phyloP scores from a whole-genome alignment of 2,113 vertebrate genomes.

The Sclerurus mexicanus region DNA sequence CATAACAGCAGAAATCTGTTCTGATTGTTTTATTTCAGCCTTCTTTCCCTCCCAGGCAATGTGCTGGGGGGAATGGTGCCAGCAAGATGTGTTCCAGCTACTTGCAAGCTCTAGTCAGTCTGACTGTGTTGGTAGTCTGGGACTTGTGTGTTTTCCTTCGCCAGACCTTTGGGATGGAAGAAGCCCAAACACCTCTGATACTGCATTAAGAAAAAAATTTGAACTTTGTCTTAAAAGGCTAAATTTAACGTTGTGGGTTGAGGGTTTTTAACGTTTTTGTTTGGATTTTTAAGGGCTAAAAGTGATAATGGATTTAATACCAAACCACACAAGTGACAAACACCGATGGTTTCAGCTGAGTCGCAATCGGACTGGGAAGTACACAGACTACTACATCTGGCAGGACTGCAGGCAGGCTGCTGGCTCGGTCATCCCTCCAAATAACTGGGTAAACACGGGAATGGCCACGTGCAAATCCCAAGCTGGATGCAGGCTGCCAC shows the following conservation, averaged over 20 bases:
- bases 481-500: background rate
- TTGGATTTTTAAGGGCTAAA: conserved; percentile 81
- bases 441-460: conserved; percentile 87
- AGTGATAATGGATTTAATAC: conserved; percentile 94
- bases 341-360: conserved; percentile 95
- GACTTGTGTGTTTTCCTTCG: background rate
- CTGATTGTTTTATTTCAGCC: background rate
- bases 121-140: background rate
- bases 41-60: background rate
- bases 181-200: background rate
- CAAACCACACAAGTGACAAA: conserved; percentile 93
- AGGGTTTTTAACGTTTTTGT: background rate
- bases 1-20: background rate
- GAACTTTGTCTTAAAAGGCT: background rate
- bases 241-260: background rate
- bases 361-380: conserved; percentile 80
- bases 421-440: conserved; percentile 73
- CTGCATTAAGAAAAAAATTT: background rate
- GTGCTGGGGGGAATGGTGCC: background rate
- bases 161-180: background rate
- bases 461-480: background rate
- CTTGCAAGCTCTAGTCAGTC: background rate
- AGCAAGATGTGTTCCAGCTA: background rate
- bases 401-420: conserved; percentile 71
- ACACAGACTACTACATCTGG: conserved; percentile 93